Base-by-base conservation (phyloP, 2,888 invertebrate species). In the Craniophora ligustri region DNA sequence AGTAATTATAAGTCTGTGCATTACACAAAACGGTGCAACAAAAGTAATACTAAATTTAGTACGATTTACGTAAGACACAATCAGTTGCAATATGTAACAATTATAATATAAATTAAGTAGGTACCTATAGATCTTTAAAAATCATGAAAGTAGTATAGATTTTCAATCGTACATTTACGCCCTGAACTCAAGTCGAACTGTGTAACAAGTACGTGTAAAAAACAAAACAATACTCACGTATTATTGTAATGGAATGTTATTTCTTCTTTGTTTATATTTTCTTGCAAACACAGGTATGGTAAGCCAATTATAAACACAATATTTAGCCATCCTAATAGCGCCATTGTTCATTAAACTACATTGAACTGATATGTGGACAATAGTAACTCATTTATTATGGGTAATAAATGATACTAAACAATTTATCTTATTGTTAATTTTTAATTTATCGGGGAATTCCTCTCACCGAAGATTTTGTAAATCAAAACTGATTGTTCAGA, bases 231-330 rank as follows among this genome's bases (percentile, higher is more conserved):
- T 70, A 91, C 92, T 91, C 69, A 92, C 92, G 92, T 91, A 73
- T 91, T 91, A 51, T 91, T 92, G 60, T 91, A 92, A 63, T 89
- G 82, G 66, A 92, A 92, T 70, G 85, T 82, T 16, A 92, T 92
- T 72, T 72, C 77, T 56, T 82, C 86, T 57, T 78, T 85, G 51
- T 72, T 76, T 60, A 61, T 67, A 56, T 49, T 74, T 60, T 82
- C 72, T 65, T 81, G 79, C 49, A 75, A 68, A 64, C 78, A 76
- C 42, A 76, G 46, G 44, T 64, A 76, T 7, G 82, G 81, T 18
- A 79, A 67, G 51, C 75, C 73, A 26, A 81, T 44, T 53, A 83
- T 31, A 49, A 85, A 60, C 64, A 75, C 58, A 47, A 81, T 60
- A 64, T 72, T 67, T 39, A 82, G 35, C 72, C 75, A 80, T 51